Evolutionary conservation across 2,888 invertebrate species (phyloP).

Genomic region (Germaria angustata): DNA sequence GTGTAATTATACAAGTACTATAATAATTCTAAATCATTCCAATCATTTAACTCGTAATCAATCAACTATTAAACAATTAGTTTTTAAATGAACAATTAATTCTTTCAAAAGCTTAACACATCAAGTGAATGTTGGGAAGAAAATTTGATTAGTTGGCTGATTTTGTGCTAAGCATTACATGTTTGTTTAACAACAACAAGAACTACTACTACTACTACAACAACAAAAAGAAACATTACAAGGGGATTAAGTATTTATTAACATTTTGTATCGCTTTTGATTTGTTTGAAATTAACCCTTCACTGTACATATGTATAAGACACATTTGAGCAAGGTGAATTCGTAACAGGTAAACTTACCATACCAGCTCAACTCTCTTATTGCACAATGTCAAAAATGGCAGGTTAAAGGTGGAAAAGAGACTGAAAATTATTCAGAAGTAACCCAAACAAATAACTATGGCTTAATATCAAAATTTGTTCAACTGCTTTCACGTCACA

Average conservation of each 20-base stretch:
- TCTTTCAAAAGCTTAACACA: slow-evolving; percentile 34
- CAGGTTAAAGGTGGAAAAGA: too few species aligned
- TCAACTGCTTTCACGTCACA: too few species aligned
- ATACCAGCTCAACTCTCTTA: too few species aligned
- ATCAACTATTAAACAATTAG: slow-evolving; percentile 41
- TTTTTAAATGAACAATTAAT: slow-evolving; percentile 43
- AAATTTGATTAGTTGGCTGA: slow-evolving; percentile 52
- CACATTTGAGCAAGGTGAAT: too few species aligned
- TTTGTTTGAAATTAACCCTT: slow-evolving; percentile 18
- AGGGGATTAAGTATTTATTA: slow-evolving; percentile 45
- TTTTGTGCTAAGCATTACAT: slow-evolving; percentile 43
- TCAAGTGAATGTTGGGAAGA: slow-evolving; percentile 44
- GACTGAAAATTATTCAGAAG: too few species aligned
- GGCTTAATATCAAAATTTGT: too few species aligned
- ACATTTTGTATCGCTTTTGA: not conserved
- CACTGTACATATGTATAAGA: not conserved
- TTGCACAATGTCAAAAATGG: too few species aligned
- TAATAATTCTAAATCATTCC: not conserved
- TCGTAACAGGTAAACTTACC: too few species aligned
- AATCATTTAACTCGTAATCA: not conserved
- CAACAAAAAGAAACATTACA: not conserved
- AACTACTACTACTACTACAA: not conserved
- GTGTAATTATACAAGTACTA: not conserved
- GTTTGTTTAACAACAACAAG: slow-evolving; percentile 29
- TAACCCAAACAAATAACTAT: too few species aligned